Base-by-base conservation (phyloP, 2,113 vertebrate species). In the Carollia perspicillata region DNA sequence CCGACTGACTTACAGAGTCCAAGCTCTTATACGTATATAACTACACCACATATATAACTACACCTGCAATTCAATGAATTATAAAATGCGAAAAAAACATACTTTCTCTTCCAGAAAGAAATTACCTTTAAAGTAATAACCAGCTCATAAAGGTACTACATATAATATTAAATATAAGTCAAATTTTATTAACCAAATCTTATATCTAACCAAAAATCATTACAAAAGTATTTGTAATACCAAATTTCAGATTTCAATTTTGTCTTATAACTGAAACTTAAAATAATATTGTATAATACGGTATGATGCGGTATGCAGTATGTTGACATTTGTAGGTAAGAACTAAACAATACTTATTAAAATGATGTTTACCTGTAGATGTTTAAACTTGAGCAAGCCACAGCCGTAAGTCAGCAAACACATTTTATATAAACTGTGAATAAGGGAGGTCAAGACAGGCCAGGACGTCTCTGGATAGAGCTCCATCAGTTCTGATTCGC, bases 401-500 rank as follows among this genome's bases (percentile, higher is more conserved):
- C 99, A 99, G 2, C 98, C 98, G 0, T 99, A 99, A 0, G 99
- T 98, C 80, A 99, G 88, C 92, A 99, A 96, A 94, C 99, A 98
- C 98, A 99, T 99, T 77, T 97, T 98, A 98, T 99, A 98, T 78
- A 99, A 98, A 44, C 94, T 98, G 93, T 98, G 98, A 55, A 99
- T 90, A 2, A 99, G 96, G 0, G 98, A 99, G 35, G 98, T 98
- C 84, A 99, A 94, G 20, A 98, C 55, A 11, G 98, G 98, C 97
- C 99, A 98, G 93, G 98, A 98, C 94, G 99, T 94, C 16, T 99
- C 99, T 53, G 99, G 98, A 93, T 99, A 99, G 93, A 99, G 98
- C 55, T 99, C 99, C 97, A 99, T 98, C 42, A 99, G 94, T 94
- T 99, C 99, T 3, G 99, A 99, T 95, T 99, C 99, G 79, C 99